Evolutionary conservation across 2,113 vertebrate genomes (phyloP).

Genomic region (Eurypyga helias): DNA sequence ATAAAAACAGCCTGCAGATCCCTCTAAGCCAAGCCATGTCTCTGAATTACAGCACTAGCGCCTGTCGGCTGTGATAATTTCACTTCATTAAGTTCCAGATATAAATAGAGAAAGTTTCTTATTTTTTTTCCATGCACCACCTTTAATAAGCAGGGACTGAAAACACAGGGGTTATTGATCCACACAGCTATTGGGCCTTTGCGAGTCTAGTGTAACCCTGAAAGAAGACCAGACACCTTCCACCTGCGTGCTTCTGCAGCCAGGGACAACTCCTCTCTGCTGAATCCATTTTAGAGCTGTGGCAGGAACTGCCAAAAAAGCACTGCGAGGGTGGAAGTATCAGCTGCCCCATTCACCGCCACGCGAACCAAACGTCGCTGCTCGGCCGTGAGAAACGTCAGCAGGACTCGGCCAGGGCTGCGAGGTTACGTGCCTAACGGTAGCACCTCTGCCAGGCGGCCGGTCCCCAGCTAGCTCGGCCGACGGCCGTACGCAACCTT

Average conservation of each 20-base stretch:
- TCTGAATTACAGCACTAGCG: conserved; percentile 82
- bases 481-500: neutral
- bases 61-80: conserved; percentile 93
- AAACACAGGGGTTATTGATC: conserved; percentile 84
- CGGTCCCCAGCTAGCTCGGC: neutral
- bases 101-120: conserved; percentile 86
- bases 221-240: conserved; percentile 58
- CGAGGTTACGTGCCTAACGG: rapidly evolving
- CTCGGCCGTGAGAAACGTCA: neutral
- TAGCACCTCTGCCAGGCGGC: neutral
- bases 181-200: conserved; percentile 57
- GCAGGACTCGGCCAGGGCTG: neutral
- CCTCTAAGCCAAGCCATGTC: conserved; percentile 80
- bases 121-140: conserved; percentile 82
- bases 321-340: neutral
- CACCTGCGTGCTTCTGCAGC: conserved; percentile 42
- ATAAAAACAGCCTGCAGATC: conserved; percentile 88
- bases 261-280: conserved; percentile 63
- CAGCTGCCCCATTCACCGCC: neutral
- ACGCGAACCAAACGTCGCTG: neutral
- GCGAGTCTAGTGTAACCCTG: conserved; percentile 50
- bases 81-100: conserved; percentile 93
- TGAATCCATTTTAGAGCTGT: conserved; percentile 19
- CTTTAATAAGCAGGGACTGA: conserved; percentile 85
- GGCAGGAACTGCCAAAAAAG: conserved; percentile 12